phyloP scores from a whole-genome alignment of 2,113 vertebrate species.

The Dipodomys merriami region DNA sequence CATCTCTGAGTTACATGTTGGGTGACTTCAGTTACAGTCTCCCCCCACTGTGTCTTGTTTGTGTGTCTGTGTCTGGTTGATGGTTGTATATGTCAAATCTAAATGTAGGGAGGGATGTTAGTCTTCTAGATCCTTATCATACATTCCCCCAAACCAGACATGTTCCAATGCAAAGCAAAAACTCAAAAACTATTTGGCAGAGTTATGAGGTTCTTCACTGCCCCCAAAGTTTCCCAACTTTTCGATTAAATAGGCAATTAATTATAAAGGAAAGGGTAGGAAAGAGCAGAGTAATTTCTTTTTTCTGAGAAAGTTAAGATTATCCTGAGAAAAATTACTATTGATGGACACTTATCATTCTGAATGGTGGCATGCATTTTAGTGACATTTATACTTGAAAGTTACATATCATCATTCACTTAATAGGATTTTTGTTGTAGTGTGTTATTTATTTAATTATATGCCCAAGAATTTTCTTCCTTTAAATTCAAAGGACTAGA shows the following conservation, averaged over 20 bases:
- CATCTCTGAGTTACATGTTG: not conserved
- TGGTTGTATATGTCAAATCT: not conserved
- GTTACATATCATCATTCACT: not conserved
- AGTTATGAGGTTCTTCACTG: not conserved
- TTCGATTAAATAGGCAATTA: not conserved
- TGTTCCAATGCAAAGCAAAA: conserved; percentile 18
- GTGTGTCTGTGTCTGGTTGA: not conserved
- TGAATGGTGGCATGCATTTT: conserved; percentile 4
- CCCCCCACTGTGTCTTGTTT: not conserved
- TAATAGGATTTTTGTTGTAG: not conserved
- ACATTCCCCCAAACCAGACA: not conserved
- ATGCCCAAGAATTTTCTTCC: conserved; percentile 47
- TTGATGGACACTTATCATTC: conserved; percentile 42
- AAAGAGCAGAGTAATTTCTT: not conserved
- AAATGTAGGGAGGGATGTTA: not conserved
- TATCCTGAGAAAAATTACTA: not conserved
- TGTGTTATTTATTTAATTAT: conserved; percentile 28
- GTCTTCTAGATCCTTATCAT: not conserved
- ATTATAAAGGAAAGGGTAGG: not conserved
- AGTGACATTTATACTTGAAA: conserved; percentile 9
- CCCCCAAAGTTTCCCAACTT: not conserved
- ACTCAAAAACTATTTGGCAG: not conserved
- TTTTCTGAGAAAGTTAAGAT: not conserved
- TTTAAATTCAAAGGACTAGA: conserved; percentile 64
- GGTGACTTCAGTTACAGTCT: not conserved